Percentiles rank a stretch among this genome's conserved stretches.
Evolutionary conservation across 2,888 invertebrate species (phyloP).

Genomic region (Timema podura): DNA sequence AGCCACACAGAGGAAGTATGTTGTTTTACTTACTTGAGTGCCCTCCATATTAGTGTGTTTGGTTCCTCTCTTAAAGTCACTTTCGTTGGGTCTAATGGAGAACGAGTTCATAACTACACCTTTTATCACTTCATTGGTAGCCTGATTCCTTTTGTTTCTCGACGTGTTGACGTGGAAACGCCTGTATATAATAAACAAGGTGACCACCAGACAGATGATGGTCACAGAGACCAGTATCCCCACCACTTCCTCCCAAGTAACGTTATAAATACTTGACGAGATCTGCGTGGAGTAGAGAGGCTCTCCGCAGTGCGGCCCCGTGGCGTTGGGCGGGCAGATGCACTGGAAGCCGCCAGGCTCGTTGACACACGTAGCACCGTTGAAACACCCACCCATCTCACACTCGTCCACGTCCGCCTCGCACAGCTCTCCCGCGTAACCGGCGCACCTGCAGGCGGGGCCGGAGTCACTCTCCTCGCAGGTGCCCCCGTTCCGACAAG

Average conservation of each 20-base stretch:
- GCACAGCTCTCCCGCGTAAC: slow-evolving; percentile 45
- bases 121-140: slow-evolving; percentile 33
- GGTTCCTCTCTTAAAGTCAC: slow-evolving; percentile 41
- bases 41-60: slow-evolving; percentile 46
- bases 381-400: slow-evolving; percentile 61
- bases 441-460: slow-evolving; percentile 45
- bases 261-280: slow-evolving; percentile 11
- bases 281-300: slow-evolving; percentile 51
- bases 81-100: slow-evolving; percentile 28
- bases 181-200: slow-evolving; percentile 38
- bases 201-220: slow-evolving; percentile 41
- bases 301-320: slow-evolving; percentile 50
- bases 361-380: slow-evolving; percentile 66
- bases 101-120: slow-evolving; percentile 27
- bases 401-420: slow-evolving; percentile 49
- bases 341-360: slow-evolving; percentile 47
- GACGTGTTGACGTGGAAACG: slow-evolving; percentile 46
- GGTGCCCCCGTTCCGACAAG: slow-evolving; percentile 47
- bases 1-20: too few species aligned
- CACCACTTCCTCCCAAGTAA: slow-evolving; percentile 14
- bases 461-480: slow-evolving; percentile 47
- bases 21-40: slow-evolving; percentile 30
- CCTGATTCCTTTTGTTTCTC: slow-evolving; percentile 33
- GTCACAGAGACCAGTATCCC: slow-evolving; percentile 33
- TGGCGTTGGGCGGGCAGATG: slow-evolving; percentile 46